Conservation (phyloP, 2,888 invertebrate genomes). For the Drosophila merina region DNA sequence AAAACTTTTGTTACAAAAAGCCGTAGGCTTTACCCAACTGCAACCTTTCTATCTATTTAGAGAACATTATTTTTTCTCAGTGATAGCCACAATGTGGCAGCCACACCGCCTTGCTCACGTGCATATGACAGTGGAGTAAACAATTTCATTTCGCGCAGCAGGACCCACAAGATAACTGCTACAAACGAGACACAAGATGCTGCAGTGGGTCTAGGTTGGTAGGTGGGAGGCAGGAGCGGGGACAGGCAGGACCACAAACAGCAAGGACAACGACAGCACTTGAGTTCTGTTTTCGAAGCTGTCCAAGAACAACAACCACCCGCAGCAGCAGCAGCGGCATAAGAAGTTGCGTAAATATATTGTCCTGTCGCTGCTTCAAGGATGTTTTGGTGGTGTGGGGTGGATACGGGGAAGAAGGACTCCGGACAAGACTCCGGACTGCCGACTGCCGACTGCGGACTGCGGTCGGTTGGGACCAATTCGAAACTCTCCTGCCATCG, state of each 20-base stretch:
- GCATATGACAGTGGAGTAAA: constrained; percentile 79
- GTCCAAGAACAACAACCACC: constrained; percentile 51
- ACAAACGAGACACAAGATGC: constrained; percentile 78
- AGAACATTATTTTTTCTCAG: neutral
- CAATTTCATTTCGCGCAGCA: constrained; percentile 78
- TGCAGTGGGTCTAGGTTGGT: constrained; percentile 48
- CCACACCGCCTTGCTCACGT: constrained; percentile 64
- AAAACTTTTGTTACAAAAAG: too few relatives aligned
- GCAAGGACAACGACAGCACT: constrained; percentile 65
- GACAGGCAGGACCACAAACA: constrained; percentile 32
- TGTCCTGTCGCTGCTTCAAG: constrained; percentile 67
- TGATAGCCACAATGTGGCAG: constrained; percentile 45
- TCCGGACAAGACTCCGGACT: constrained; percentile 11
- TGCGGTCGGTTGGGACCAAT: constrained; percentile 45
- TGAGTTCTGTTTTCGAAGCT: constrained; percentile 59
- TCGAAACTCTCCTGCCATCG: constrained; percentile 34
- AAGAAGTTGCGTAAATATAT: constrained; percentile 79
- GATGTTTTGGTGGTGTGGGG: constrained; percentile 1
- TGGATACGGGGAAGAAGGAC: constrained; percentile 27
- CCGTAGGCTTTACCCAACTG: too few relatives aligned
- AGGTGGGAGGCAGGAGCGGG: constrained; percentile 21
- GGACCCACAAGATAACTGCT: constrained; percentile 71
- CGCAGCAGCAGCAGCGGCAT: constrained; percentile 62
- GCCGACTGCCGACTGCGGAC: constrained; percentile 29
- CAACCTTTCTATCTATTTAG: too few relatives aligned